Conservation (phyloP, 2,113 vertebrate species). For the Melanerpes formicivorus region DNA sequence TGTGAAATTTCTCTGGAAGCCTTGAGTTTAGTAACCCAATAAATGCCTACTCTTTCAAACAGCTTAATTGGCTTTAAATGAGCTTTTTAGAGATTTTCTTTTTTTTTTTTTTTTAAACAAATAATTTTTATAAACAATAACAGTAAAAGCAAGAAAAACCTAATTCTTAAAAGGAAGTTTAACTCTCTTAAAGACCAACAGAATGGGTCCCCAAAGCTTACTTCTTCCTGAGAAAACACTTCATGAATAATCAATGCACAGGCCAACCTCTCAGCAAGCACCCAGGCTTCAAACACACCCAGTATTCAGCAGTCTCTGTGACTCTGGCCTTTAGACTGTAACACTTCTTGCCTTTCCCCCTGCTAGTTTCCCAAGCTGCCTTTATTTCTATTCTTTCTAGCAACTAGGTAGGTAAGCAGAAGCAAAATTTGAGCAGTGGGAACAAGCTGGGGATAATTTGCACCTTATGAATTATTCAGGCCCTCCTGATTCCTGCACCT, state of each 20-base stretch:
- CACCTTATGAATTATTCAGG: slow-evolving; percentile 80
- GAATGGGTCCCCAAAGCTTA: slow-evolving; percentile 19
- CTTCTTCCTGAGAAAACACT: slow-evolving; percentile 27
- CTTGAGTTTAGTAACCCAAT: not conserved
- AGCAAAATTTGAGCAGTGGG: slow-evolving; percentile 48
- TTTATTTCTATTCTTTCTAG: slow-evolving; percentile 41
- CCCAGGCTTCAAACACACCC: slow-evolving; percentile 24
- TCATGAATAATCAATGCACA: slow-evolving; percentile 44
- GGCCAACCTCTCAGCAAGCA: not conserved
- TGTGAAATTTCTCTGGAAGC: not conserved
- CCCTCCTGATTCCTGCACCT: slow-evolving; percentile 78
- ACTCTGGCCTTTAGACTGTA: slow-evolving; percentile 35
- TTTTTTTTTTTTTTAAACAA: not conserved
- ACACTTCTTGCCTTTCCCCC: not conserved
- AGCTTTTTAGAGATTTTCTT: not conserved
- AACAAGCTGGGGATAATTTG: slow-evolving; percentile 72
- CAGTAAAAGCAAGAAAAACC: not conserved
- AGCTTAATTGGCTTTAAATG: not conserved
- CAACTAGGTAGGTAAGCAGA: slow-evolving; percentile 72
- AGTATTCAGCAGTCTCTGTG: not conserved
- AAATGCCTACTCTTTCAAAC: not conserved
- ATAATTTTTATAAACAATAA: slow-evolving; percentile 29
- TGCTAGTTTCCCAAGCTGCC: slow-evolving; percentile 21
- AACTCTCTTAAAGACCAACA: not conserved
- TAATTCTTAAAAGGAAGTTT: slow-evolving; percentile 16